Base-by-base conservation (phyloP, 2,113 vertebrate genomes). In the Pygoscelis antarcticus region DNA sequence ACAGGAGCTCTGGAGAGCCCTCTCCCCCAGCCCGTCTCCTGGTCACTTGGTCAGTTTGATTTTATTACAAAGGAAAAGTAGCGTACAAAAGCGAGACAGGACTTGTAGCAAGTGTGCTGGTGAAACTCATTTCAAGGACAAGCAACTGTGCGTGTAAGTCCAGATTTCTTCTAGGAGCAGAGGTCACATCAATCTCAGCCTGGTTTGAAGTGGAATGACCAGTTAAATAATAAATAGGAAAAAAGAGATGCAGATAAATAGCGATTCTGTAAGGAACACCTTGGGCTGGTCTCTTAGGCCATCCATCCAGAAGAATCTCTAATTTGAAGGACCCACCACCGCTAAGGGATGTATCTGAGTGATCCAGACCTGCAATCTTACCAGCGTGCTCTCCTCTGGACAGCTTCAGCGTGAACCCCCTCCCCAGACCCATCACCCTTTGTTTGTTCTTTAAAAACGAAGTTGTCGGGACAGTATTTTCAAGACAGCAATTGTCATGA, bases 221-320 rank as follows among this genome's bases (percentile, higher is more conserved):
- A 95, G 97, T 98, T 96, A 96, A 98, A 98, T 96, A 98, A 98
- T 98, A 97, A 98, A 98, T 98, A 98, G 97, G 93, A 88, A 96
- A 91, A 71, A 52, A 87, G 60, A 96, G 92, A 92, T 90, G 97
- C 84, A 78, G 97, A 89, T 96, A 92, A 97, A 96, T 54, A 96
- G 95, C 6, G 94, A 96, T 95, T 96, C 84, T 93, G 80, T 85
- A 83, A 76, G 94, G 96, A 96, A 92, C 93, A 61, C 20, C 68
- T 34, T 3, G 87, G 84, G 91, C 74, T 3, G 26, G 65, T 27
- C 64, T 87, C 77, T 70, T 10, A 32, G 82, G 91, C 49, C 91
- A 51, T 19, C 68, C 4, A 60, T 84, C 80, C 81, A 38, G 89
- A 72, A 70, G 87, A 69, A 81, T 68, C 88, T 92, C 44, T 20